Evolutionary conservation across 2,797 vertebrate genomes (phyloP).

Genomic region (Xyrichtys novacula): DNA sequence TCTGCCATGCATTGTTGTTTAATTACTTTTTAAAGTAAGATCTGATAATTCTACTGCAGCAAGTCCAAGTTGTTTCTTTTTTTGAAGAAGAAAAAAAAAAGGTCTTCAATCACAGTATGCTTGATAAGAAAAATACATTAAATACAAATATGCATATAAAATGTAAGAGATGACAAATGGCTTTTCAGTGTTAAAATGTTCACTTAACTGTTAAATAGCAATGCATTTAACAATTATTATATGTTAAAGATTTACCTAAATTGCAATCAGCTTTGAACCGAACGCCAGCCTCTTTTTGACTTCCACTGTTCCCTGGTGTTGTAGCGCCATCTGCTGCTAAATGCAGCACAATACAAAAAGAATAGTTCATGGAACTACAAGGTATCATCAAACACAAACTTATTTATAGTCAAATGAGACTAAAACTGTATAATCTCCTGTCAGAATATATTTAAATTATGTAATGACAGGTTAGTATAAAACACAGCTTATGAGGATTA

Average conservation of each 20-base stretch:
- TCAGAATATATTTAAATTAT: conserved; percentile 36
- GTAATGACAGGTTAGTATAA: conserved; percentile 28
- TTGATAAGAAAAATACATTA: conserved; percentile 46
- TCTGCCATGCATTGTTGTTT: conserved; percentile 58
- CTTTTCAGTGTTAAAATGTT: conserved; percentile 66
- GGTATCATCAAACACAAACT: conserved; percentile 70
- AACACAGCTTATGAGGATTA: conserved; percentile 31
- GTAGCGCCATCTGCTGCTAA: conserved; percentile 90
- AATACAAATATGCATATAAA: conserved; percentile 47
- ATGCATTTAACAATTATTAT: conserved; percentile 71
- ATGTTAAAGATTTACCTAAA: conserved; percentile 84
- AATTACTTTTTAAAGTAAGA: conserved; percentile 34
- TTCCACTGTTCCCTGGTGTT: conserved; percentile 87
- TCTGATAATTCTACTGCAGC: conserved; percentile 28
- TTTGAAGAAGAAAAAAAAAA: conserved; percentile 39
- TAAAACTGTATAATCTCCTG: conserved; percentile 36
- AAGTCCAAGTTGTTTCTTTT: conserved; percentile 44
- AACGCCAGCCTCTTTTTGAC: conserved; percentile 84
- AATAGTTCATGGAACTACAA: conserved; percentile 78
- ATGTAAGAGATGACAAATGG: conserved; percentile 52
- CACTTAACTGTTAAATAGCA: conserved; percentile 64
- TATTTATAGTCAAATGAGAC: conserved; percentile 25
- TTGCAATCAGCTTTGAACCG: conserved; percentile 86
- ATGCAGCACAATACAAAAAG: conserved; percentile 85
- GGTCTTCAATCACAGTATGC: conserved; percentile 16